A percentile compares a stretch with the other conserved stretches of the same genome.
Conservation (phyloP, 2,797 vertebrate genomes). For the Schizopygopsis malacanthus region DNA sequence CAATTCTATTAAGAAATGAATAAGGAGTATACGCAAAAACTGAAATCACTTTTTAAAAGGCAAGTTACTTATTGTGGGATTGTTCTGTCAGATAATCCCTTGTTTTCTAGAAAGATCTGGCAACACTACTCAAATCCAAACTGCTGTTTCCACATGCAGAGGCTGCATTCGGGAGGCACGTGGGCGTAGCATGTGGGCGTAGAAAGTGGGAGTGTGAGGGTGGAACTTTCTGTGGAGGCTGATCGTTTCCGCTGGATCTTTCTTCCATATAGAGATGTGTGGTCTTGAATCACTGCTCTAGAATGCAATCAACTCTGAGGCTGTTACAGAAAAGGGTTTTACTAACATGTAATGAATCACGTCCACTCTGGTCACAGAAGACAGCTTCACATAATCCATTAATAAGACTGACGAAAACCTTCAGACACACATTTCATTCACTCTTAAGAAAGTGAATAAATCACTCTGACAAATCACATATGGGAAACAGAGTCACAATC, state of each 20-base stretch:
- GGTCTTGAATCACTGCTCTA: constrained; percentile 28
- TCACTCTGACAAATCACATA: constrained; percentile 18
- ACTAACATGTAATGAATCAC: constrained; percentile 6
- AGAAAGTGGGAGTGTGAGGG: constrained; percentile 57
- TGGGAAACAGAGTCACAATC: constrained; percentile 3
- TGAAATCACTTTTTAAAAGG: neutral
- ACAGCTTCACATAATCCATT: constrained; percentile 13
- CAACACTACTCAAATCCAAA: neutral
- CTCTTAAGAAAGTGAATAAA: neutral
- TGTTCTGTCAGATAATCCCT: neutral
- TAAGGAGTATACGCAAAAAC: neutral
- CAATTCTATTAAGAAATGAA: neutral
- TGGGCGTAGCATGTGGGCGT: constrained; percentile 49
- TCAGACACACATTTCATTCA: constrained; percentile 3
- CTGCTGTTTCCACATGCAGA: constrained; percentile 1
- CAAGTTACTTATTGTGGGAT: neutral
- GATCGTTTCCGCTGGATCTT: constrained; percentile 59
- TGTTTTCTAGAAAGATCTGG: constrained; percentile 11
- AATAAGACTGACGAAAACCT: neutral
- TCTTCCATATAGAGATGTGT: constrained; percentile 49
- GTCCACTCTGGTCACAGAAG: neutral
- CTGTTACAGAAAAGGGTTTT: neutral
- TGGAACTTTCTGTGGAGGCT: constrained; percentile 62
- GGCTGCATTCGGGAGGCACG: constrained; percentile 31
- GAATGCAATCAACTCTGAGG: constrained; percentile 5